Percentiles rank a stretch among this genome's conserved stretches.
These are phyloP conservation scores for Sebastes reedi DNA, from an alignment of 2,797 vertebrate genomes.

Conservation along the genomic window DNA sequence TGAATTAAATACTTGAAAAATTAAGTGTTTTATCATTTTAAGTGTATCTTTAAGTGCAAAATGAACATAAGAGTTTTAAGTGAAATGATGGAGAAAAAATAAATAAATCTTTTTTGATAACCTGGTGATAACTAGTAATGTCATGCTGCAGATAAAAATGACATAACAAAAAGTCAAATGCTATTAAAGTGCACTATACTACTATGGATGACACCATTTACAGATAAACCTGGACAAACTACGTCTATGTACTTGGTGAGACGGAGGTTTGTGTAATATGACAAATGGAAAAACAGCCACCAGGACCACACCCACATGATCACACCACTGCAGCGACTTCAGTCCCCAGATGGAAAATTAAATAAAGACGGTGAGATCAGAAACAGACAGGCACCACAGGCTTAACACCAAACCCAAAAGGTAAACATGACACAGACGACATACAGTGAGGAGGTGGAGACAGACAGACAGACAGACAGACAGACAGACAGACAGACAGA, in stretches of 20 bases:
- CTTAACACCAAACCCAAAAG: constrained; percentile 3
- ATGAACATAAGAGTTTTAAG: no score
- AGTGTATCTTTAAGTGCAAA: no score
- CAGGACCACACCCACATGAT: constrained; percentile 38
- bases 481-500: no score
- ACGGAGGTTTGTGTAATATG: constrained; percentile 8
- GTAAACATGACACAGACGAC: not conserved
- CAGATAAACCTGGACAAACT: not conserved
- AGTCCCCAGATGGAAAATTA: constrained; percentile 30
- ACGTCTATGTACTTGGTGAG: not conserved
- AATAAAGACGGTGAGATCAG: constrained; percentile 31
- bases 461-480: no score
- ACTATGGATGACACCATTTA: not conserved
- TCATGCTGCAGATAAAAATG: not conserved
- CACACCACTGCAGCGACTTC: constrained; percentile 8
- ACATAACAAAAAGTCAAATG: not conserved
- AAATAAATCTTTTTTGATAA: no score
- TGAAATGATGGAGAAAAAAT: no score
- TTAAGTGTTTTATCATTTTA: accelerated
- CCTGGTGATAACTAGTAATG: not conserved
- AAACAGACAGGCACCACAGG: not conserved
- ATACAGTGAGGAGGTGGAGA: no score
- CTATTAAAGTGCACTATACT: not conserved
- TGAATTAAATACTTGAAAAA: no score
- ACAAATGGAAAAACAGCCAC: constrained; percentile 18